phyloP scores from a whole-genome alignment of 2,797 vertebrate species.

The Artibeus lituratus region DNA sequence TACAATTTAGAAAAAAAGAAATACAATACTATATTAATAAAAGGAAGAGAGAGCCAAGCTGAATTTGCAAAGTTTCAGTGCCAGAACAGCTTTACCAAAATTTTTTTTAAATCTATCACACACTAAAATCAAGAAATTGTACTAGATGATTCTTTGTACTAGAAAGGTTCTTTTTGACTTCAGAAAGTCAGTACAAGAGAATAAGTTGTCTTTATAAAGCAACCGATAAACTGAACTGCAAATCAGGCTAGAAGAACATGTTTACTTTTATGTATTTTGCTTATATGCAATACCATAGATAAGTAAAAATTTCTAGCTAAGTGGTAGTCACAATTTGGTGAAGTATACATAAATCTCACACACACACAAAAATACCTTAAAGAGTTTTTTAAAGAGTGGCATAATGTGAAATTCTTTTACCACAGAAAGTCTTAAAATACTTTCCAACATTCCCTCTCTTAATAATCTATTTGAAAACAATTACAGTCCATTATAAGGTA shows the following conservation, averaged over 20 bases:
- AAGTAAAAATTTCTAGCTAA: constrained; percentile 36
- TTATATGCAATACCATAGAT: not conserved
- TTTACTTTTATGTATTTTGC: not conserved
- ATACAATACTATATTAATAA: too few relatives aligned
- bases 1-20: not conserved
- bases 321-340: not conserved
- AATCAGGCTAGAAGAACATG: not conserved
- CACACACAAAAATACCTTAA: too few relatives aligned
- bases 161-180: not conserved
- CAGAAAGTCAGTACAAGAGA: not conserved
- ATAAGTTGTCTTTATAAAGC: not conserved
- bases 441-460: not conserved
- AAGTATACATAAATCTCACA: constrained; percentile 18
- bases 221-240: not conserved
- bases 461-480: constrained; percentile 19
- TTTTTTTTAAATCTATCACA: not conserved
- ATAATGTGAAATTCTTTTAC: not conserved
- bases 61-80: constrained; percentile 23
- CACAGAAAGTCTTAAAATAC: not conserved
- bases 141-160: not conserved
- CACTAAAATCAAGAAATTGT: constrained; percentile 44
- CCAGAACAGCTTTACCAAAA: constrained; percentile 15
- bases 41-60: not conserved
- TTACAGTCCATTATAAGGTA: not conserved
- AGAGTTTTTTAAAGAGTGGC: too few relatives aligned